Base-by-base conservation (phyloP, 2,888 invertebrate species). In the Megamerina dolium region DNA sequence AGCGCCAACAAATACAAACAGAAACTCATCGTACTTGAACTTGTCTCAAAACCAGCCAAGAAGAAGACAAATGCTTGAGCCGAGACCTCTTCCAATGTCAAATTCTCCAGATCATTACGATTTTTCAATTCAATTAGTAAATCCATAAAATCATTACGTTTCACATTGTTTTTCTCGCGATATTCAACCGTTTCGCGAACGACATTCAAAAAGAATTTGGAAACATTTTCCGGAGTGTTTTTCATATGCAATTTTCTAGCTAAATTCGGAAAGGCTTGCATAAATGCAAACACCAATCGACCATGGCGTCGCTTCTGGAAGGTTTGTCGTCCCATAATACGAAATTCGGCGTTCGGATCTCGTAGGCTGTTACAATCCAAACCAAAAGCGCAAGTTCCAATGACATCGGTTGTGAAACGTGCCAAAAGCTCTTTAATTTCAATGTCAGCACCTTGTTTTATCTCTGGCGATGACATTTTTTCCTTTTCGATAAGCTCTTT, bases 31-130 rank as follows among this genome's bases (percentile, higher is more conserved):
- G 74, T 72, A 4, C 73, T 68, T 1, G 73, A 69, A 13, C 76
- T 75, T 0, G 77, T 77, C 58, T 78, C 78, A 35, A 73, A 77
- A 3, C 79, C 78, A 13, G 76, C 79, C 17, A 68, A 47, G 42
- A 76, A 75, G 54, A 81, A 78, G 3, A 76, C 64, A 26, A 77
- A 71, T 6, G 77, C 75, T 47, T 81, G 78, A 0, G 78, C 73
- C 0, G 74, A 68, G 2, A 80, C 59, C 38, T 79, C 57, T 8
- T 74, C 68, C n/a, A 76, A 62, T 3, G 71, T 66, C 3, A 77
- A 57, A 1, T 59, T 60, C 0, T 55, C 60, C 2, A 27, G 34
- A 2, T 49, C 53, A 14, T 45, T 46, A 1, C 43, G 46, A 4
- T 58, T 52, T 48, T 72, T 66, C n/a, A 75, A 64, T 46, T 75